These are phyloP conservation scores for Festucalex cinctus DNA, from an alignment of 2,113 vertebrate species.

Conservation along the genomic window DNA sequence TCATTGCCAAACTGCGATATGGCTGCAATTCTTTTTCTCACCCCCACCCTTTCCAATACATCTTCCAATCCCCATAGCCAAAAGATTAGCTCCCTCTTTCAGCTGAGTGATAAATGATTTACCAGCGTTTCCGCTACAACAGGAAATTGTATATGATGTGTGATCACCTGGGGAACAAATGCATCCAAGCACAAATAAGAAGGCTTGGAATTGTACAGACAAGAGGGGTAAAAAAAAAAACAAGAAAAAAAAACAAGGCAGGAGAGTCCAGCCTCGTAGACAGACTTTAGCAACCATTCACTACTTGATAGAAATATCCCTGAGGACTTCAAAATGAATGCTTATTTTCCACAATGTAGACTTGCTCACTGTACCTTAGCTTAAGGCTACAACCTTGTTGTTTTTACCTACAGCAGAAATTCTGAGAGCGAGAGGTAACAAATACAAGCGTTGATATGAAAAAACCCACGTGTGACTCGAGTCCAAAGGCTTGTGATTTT, in stretches of 20 bases:
- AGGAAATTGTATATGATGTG: slow-evolving; percentile 29
- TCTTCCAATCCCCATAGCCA: not conserved
- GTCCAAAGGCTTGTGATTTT: slow-evolving; percentile 17
- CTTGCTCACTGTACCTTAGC: slow-evolving; percentile 19
- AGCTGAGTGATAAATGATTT: slow-evolving; percentile 3
- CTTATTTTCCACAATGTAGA: not conserved
- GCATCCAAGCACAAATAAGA: slow-evolving; percentile 28
- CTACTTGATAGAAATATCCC: slow-evolving; percentile 4
- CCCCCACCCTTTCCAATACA: not conserved
- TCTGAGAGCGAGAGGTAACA: slow-evolving; percentile 14
- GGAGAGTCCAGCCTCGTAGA: no score
- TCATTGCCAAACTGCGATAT: slow-evolving; percentile 7
- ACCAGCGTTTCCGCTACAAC: slow-evolving; percentile 5
- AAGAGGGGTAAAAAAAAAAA: not conserved
- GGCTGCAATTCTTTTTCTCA: slow-evolving; percentile 5
- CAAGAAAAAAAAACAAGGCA: not conserved
- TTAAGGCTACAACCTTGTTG: slow-evolving; percentile 22
- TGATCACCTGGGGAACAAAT: slow-evolving; percentile 37
- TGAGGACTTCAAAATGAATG: slow-evolving; percentile 13
- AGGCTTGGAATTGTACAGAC: slow-evolving; percentile 18
- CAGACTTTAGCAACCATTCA: no score
- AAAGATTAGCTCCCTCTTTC: slow-evolving; percentile 1
- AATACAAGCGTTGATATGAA: slow-evolving; percentile 26
- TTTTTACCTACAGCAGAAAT: no score
- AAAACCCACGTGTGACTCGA: slow-evolving; percentile 19